Evolutionary conservation across 2,113 vertebrate genomes (phyloP).

Genomic region (Phalacrocorax carbo): DNA sequence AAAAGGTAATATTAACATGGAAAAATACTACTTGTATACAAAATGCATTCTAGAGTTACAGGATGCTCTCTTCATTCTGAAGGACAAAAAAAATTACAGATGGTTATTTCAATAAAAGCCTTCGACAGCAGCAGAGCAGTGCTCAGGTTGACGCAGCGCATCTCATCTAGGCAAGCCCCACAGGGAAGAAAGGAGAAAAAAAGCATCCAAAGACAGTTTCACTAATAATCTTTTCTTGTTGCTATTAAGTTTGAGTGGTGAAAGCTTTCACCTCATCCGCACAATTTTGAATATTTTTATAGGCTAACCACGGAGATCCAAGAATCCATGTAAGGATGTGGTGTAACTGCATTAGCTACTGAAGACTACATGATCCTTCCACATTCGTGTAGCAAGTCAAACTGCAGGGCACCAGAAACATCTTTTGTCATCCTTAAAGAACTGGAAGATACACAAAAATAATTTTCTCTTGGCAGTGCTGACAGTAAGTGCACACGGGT

Average conservation of each 20-base stretch:
- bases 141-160: neutral
- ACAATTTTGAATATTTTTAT: neutral
- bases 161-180: neutral
- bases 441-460: neutral
- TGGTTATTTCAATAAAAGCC: neutral
- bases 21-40: neutral
- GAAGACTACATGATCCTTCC: neutral
- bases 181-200: neutral
- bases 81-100: neutral
- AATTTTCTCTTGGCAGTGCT: neutral
- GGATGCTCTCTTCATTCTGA: neutral
- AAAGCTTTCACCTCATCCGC: neutral
- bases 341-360: neutral
- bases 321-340: fast-evolving
- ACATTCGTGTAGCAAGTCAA: neutral
- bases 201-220: neutral
- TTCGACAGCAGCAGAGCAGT: neutral
- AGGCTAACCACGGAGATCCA: neutral
- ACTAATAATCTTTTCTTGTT: neutral
- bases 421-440: neutral
- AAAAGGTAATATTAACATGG: neutral
- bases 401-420: neutral
- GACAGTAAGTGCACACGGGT: neutral
- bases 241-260: neutral
- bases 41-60: neutral